Evolutionary conservation across 2,113 vertebrate genomes (phyloP), one percentile per base, ranked within the genome.

Genomic region (Cyphomyrus plagiostoma): DNA sequence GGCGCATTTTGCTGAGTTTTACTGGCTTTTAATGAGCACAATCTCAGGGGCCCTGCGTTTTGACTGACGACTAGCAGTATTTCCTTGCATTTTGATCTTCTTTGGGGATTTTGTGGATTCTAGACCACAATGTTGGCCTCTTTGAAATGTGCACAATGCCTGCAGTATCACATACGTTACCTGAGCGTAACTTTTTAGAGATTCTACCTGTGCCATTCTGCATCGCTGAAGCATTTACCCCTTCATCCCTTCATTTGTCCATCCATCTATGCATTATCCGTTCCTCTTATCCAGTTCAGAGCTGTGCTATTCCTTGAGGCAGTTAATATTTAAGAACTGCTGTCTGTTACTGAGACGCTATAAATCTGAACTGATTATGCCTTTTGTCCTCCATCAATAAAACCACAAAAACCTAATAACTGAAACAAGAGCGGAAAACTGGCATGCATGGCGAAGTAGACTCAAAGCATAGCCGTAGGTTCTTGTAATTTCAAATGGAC

Each of bases 311-410:
- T 62, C 35, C 52, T 23, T 62, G 42, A 46, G 87, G 42, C 35
- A 66, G 19, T 46, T 62, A 30, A 23, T 66, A 10, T 88, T 66
- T 88, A 39, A 48, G 39, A 35, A 42, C 35, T 62, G 53, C 56
- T 88, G 30, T 66, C 56, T 42, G 53, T 88, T 70, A 70, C n/a
- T 70, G 23, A 70, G 62, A 58, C 11, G 8, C 62, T 70, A 70
- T 70, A 70, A 70, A 70, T 70, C 62, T 70, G n/a, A 70, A 70
- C 62, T 70, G 62, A 70, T 66, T 56, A 45, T 86, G 48, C 48
- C 84, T 86, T 86, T 86, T 50, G 48, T 50, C 48, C 42, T 85
- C 23, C 83, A 48, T 85, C 83, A 85, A 46, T 82, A 45, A 82
- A 82, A n/a, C 84, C 46, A 49, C 48, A 17, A 86, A 49, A 50